Conservation (phyloP, 64 coral and sea anemone genomes). For the Catalaphyllia jardinei region DNA sequence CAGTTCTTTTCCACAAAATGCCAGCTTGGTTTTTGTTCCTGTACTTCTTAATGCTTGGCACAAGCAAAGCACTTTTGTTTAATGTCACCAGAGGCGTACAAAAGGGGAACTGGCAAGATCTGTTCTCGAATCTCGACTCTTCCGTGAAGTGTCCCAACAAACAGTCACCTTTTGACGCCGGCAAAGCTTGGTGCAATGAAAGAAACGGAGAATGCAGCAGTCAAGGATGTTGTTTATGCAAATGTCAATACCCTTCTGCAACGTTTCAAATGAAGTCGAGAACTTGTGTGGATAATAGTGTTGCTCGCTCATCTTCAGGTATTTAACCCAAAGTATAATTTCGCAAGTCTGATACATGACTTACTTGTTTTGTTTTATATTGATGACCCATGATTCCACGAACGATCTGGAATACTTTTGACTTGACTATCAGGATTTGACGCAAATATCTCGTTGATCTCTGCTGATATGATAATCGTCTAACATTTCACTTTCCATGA, state of each 20-base stretch:
- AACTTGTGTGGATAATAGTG: slow-evolving; percentile 17
- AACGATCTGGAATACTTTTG: too few species aligned
- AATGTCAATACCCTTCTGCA: background rate
- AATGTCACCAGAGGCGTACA: background rate
- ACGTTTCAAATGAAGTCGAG: slow-evolving; percentile 39
- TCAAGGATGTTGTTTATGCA: slow-evolving; percentile 14
- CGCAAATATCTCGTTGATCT: too few species aligned
- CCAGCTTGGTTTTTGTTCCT: background rate
- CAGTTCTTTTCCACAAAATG: background rate
- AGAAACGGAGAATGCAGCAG: slow-evolving; percentile 1
- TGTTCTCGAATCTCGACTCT: slow-evolving; percentile 18
- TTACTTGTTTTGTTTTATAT: background rate
- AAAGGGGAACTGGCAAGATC: background rate
- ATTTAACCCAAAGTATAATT: background rate
- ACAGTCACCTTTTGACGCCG: background rate
- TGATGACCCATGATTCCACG: too few species aligned
- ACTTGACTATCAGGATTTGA: too few species aligned
- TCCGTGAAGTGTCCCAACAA: background rate
- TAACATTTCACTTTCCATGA: too few species aligned
- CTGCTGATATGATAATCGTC: too few species aligned
- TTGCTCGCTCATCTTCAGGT: slow-evolving; percentile 10
- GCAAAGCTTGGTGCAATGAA: background rate
- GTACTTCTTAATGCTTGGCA: background rate
- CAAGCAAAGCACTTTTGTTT: background rate
- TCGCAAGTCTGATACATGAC: background rate